phyloP scores from a whole-genome alignment of 2,888 invertebrate genomes.

The Hemaris fuciformis region DNA sequence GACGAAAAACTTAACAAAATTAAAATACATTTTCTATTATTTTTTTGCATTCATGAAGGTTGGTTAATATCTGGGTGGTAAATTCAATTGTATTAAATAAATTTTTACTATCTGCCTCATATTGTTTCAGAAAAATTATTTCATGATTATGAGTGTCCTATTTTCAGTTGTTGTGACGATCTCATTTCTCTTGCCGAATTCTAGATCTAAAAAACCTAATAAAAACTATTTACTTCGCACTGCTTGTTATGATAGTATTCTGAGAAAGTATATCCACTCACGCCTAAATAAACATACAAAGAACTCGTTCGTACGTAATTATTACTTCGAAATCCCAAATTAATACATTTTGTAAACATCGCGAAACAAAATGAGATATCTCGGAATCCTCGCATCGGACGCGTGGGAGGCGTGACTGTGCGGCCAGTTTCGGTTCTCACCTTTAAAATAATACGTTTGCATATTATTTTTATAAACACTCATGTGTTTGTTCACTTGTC shows the following conservation, averaged over 20 bases:
- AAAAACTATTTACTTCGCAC: not conserved
- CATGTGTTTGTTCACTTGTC: not conserved
- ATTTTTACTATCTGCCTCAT: too few relatives aligned
- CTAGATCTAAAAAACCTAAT: not conserved
- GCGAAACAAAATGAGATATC: constrained; percentile 1
- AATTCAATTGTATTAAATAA: too few relatives aligned
- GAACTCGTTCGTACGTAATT: not conserved
- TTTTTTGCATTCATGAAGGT: too few relatives aligned
- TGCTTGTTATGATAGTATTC: not conserved
- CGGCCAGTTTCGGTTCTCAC: not conserved
- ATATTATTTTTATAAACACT: constrained; percentile 3
- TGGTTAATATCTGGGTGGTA: too few relatives aligned
- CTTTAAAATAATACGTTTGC: not conserved
- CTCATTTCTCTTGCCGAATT: not conserved
- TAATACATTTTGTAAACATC: not conserved
- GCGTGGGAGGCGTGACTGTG: constrained; percentile 2
- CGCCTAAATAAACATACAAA: not conserved
- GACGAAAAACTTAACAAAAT: too few relatives aligned
- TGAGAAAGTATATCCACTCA: not conserved
- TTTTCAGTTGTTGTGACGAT: not conserved
- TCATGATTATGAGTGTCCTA: too few relatives aligned
- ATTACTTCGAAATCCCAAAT: not conserved
- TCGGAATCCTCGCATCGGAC: not conserved
- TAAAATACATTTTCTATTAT: too few relatives aligned
- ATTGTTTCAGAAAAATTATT: too few relatives aligned